These are phyloP conservation scores for Xylocopa sonorina DNA, from an alignment of 1,140 invertebrate species.

Conservation along the genomic window DNA sequence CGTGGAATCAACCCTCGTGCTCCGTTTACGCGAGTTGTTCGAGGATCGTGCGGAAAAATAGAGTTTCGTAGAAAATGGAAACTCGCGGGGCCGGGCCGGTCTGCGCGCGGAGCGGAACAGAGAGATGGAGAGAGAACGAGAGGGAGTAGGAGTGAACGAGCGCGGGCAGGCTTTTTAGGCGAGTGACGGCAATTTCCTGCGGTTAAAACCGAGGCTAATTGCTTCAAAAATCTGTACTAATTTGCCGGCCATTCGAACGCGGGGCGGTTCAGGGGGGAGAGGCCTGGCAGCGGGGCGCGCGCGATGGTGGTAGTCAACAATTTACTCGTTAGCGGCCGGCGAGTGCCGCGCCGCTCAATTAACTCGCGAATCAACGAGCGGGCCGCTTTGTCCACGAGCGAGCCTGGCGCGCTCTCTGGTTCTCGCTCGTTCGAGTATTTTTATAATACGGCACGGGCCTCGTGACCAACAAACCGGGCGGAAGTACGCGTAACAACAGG, in stretches of 20 bases:
- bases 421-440: conserved; percentile 60
- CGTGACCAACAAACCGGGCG: conserved; percentile 66
- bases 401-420: neutral
- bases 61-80: no score
- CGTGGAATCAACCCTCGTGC: no score
- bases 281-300: conserved; percentile 4
- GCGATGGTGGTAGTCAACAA: conserved; percentile 72
- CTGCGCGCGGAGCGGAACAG: neutral
- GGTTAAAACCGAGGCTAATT: conserved; percentile 74
- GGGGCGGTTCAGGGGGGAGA: neutral
- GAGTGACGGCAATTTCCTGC: conserved; percentile 73
- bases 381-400: conserved; percentile 66
- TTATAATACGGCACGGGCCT: conserved; percentile 69
- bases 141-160: neutral
- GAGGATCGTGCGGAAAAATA: neutral
- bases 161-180: conserved; percentile 42
- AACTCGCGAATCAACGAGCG: conserved; percentile 74
- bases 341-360: conserved; percentile 77
- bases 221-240: conserved; percentile 74
- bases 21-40: no score
- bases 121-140: neutral
- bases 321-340: conserved; percentile 78
- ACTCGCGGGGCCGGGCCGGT: neutral
- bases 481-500: conserved; percentile 54
- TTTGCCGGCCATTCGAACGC: conserved; percentile 51